Evolutionary conservation across 2,113 vertebrate species (phyloP).

Genomic region (Pachypanchax playfairii): DNA sequence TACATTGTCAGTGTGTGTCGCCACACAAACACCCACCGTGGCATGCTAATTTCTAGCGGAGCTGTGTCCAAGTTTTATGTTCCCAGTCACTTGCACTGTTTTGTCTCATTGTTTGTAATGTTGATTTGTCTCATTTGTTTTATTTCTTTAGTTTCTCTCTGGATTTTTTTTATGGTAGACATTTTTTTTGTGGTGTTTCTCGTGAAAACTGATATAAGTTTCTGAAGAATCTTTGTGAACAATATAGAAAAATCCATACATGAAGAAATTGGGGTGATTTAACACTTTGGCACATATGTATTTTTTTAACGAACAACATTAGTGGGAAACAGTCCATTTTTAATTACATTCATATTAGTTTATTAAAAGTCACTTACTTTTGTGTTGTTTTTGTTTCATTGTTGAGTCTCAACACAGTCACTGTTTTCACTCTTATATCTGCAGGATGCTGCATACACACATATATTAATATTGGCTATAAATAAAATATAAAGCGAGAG

Average conservation of each 20-base stretch:
- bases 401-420: background rate
- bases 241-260: too few species aligned
- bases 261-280: too few species aligned
- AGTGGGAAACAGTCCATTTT: background rate
- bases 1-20: constrained; percentile 32
- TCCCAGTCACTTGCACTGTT: too few species aligned
- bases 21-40: constrained; percentile 17
- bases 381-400: background rate
- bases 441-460: background rate
- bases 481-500: constrained; percentile 25
- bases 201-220: too few species aligned
- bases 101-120: background rate
- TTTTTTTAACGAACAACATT: too few species aligned
- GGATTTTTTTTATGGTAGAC: background rate
- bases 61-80: constrained; percentile 10
- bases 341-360: background rate
- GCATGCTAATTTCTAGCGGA: constrained; percentile 31
- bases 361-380: background rate
- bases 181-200: too few species aligned
- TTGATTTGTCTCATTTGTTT: background rate
- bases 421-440: background rate
- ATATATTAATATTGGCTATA: background rate
- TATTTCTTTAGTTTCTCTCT: background rate
- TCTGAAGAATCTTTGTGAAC: too few species aligned
- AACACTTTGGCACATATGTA: too few species aligned